A percentile compares a stretch with the other conserved stretches of the same genome.
phyloP scores from a whole-genome alignment of 2,797 vertebrate genomes.

The Balearica regulorum region DNA sequence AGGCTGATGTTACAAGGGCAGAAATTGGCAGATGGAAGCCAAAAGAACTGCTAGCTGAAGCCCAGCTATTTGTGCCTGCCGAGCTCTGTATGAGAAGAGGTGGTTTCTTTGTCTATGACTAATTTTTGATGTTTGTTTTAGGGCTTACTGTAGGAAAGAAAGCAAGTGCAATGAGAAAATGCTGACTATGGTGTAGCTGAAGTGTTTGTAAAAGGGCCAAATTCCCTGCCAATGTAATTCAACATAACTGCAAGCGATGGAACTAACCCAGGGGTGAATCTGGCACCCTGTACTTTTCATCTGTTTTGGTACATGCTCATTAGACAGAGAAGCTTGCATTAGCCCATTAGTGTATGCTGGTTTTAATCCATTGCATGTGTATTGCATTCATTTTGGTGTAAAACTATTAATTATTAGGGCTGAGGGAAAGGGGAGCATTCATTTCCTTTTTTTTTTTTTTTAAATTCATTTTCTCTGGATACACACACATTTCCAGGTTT shows the following conservation, averaged over 20 bases:
- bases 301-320: background rate
- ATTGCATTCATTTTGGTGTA: background rate
- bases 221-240: slow-evolving; percentile 14
- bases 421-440: background rate
- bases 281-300: background rate
- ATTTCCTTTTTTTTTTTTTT: background rate
- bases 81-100: background rate
- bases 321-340: background rate
- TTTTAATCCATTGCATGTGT: background rate
- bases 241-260: background rate
- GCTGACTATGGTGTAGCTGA: background rate
- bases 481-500: background rate
- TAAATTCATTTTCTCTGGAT: background rate
- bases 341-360: background rate
- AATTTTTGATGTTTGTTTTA: slow-evolving; percentile 14
- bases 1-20: background rate
- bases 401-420: background rate
- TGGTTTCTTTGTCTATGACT: background rate
- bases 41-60: background rate
- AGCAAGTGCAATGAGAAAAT: background rate
- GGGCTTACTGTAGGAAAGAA: background rate
- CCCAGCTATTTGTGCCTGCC: background rate
- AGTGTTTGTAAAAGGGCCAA: slow-evolving; percentile 1
- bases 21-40: background rate
- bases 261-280: background rate